phyloP scores from a whole-genome alignment of 2,888 invertebrate genomes.

The Scaptomyza polygonia region DNA sequence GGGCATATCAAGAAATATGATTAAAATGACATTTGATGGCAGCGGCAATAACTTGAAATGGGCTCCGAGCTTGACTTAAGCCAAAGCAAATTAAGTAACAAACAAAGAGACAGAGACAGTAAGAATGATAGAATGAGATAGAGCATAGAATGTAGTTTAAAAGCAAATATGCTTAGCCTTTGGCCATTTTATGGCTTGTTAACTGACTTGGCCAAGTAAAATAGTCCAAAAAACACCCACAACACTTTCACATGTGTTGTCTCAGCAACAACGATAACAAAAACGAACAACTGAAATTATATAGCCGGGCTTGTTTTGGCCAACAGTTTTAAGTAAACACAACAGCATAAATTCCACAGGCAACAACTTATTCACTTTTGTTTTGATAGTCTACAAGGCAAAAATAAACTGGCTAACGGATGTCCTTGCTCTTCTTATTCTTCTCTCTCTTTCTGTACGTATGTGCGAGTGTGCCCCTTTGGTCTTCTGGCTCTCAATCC shows the following conservation, averaged over 20 bases:
- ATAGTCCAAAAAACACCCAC: slow-evolving; percentile 11
- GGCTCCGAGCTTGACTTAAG: slow-evolving; percentile 48
- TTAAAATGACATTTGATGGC: slow-evolving; percentile 71
- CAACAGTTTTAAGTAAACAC: slow-evolving; percentile 71
- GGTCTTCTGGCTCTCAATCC: slow-evolving; percentile 35
- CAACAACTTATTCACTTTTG: slow-evolving; percentile 78
- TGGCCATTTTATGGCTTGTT: slow-evolving; percentile 35
- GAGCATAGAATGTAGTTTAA: slow-evolving; percentile 23
- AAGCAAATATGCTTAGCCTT: slow-evolving; percentile 61
- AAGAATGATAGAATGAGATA: background rate
- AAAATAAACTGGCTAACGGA: slow-evolving; percentile 73
- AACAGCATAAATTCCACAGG: slow-evolving; percentile 59
- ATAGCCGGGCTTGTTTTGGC: slow-evolving; percentile 19
- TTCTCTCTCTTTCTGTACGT: slow-evolving; percentile 1
- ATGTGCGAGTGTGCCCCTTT: slow-evolving; percentile 39
- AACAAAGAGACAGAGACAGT: background rate
- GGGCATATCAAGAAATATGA: slow-evolving; percentile 64
- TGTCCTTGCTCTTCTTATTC: slow-evolving; percentile 8
- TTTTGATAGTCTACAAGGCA: slow-evolving; percentile 67
- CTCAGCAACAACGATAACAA: slow-evolving; percentile 10
- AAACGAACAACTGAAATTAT: background rate
- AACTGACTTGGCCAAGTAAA: slow-evolving; percentile 37
- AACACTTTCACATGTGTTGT: slow-evolving; percentile 43
- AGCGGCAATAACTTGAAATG: slow-evolving; percentile 34
- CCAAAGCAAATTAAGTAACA: slow-evolving; percentile 63